Percentiles rank a stretch among this genome's conserved stretches.
These are phyloP conservation scores for Nemurella pictetii DNA, from an alignment of 2,888 invertebrate species.

Conservation along the genomic window DNA sequence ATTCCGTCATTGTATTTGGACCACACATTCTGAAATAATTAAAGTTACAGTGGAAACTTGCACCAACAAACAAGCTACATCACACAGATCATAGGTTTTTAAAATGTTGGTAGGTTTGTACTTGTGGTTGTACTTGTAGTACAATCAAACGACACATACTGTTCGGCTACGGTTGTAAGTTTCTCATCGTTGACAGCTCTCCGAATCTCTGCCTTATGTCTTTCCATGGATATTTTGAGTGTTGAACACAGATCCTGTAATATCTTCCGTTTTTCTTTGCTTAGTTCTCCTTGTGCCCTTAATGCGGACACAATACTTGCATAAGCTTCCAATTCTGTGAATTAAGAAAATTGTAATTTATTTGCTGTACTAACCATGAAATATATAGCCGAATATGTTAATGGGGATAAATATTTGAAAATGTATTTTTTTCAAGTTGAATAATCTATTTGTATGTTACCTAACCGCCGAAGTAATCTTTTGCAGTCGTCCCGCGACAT, in stretches of 20 bases:
- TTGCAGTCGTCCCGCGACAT: conserved; percentile 89
- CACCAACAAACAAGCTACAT: neutral
- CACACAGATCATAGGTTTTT: too few relatives aligned
- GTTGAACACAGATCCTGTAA: conserved; percentile 79
- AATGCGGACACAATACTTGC: conserved; percentile 86
- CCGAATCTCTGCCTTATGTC: conserved; percentile 89
- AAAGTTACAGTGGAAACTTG: too few relatives aligned
- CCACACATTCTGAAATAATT: conserved; percentile 60
- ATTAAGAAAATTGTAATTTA: conserved; percentile 36
- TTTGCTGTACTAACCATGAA: neutral
- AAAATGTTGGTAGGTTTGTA: too few relatives aligned
- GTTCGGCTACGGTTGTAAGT: conserved; percentile 84
- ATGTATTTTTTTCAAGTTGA: too few relatives aligned
- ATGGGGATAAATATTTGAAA: too few relatives aligned
- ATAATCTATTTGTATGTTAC: conserved; percentile 55
- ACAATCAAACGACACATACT: conserved; percentile 74
- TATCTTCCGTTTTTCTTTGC: conserved; percentile 79
- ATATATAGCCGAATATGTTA: too few relatives aligned
- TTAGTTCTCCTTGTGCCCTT: conserved; percentile 88
- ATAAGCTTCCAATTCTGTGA: conserved; percentile 89
- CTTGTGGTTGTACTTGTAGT: too few relatives aligned
- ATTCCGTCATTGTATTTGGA: conserved; percentile 64
- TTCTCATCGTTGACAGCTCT: conserved; percentile 91
- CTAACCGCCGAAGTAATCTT: conserved; percentile 82
- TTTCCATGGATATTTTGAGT: conserved; percentile 85